phyloP scores from a whole-genome alignment of 2,888 invertebrate species.

The Hyppa rectilinea region DNA sequence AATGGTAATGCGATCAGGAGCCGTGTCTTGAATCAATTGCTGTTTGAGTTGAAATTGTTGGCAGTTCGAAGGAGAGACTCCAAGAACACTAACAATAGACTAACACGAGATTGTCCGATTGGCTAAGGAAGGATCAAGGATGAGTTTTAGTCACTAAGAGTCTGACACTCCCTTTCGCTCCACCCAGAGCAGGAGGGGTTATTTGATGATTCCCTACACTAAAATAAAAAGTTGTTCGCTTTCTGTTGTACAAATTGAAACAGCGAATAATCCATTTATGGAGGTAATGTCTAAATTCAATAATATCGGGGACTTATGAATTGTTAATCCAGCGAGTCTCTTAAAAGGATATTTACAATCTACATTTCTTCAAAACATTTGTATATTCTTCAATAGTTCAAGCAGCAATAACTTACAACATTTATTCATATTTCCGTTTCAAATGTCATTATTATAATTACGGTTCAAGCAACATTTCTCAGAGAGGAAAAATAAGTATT shows the following conservation, averaged over 20 bases:
- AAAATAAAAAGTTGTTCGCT: no score
- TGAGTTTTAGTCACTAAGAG: no score
- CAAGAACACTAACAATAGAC: constrained; percentile 31
- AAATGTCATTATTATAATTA: constrained; percentile 51
- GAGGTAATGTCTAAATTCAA: not conserved
- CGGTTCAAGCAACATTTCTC: constrained; percentile 28
- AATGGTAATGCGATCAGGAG: constrained; percentile 39
- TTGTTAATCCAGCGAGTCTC: constrained; percentile 2
- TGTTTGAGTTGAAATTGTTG: constrained; percentile 42
- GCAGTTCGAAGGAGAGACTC: constrained; percentile 26
- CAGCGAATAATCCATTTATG: not conserved
- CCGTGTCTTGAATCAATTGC: constrained; percentile 29
- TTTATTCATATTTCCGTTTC: constrained; percentile 31
- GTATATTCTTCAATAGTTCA: constrained; percentile 29
- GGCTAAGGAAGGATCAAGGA: no score
- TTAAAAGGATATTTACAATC: not conserved
- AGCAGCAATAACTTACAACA: constrained; percentile 21
- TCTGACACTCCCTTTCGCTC: no score
- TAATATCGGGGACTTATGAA: constrained; percentile 15
- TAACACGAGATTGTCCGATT: no score
- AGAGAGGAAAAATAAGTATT: constrained; percentile 47
- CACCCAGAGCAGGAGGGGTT: no score
- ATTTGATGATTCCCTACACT: no score
- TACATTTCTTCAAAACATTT: constrained; percentile 6
- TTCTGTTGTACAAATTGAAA: constrained; percentile 18